phyloP scores from a whole-genome alignment of 2,888 invertebrate genomes.

The Agapetus fuscipes region DNA sequence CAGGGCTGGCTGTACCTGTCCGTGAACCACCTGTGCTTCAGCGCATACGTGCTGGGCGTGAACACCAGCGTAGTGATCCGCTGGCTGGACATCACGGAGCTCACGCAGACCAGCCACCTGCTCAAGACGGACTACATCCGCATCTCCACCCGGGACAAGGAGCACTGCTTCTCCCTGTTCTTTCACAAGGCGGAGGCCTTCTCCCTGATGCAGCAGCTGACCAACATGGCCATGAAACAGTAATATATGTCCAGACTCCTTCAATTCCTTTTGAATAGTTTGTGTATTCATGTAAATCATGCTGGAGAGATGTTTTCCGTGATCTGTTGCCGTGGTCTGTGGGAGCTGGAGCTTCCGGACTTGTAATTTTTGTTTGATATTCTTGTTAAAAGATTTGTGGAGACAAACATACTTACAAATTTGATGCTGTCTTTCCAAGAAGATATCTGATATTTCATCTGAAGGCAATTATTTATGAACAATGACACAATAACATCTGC shows the following conservation, averaged over 20 bases:
- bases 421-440: no score
- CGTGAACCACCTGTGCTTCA: constrained; percentile 91
- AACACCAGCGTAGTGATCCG: constrained; percentile 82
- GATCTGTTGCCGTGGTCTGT: no score
- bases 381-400: constrained; percentile 10
- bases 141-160: constrained; percentile 73
- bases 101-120: constrained; percentile 66
- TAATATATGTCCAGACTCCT: no score
- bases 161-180: constrained; percentile 89
- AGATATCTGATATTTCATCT: no score
- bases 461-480: no score
- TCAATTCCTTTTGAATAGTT: no score
- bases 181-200: constrained; percentile 83
- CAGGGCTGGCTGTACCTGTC: constrained; percentile 98
- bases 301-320: no score
- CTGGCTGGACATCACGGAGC: constrained; percentile 82
- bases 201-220: constrained; percentile 86
- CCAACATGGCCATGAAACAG: constrained; percentile 95
- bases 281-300: not conserved
- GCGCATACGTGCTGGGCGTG: constrained; percentile 86
- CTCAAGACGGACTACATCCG: constrained; percentile 80
- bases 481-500: no score
- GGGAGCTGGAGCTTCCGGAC: constrained; percentile 27
- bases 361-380: constrained; percentile 17
- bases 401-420: no score